Conservation (phyloP, 2,888 invertebrate species). For the Rhagophthalmus giganteus region DNA sequence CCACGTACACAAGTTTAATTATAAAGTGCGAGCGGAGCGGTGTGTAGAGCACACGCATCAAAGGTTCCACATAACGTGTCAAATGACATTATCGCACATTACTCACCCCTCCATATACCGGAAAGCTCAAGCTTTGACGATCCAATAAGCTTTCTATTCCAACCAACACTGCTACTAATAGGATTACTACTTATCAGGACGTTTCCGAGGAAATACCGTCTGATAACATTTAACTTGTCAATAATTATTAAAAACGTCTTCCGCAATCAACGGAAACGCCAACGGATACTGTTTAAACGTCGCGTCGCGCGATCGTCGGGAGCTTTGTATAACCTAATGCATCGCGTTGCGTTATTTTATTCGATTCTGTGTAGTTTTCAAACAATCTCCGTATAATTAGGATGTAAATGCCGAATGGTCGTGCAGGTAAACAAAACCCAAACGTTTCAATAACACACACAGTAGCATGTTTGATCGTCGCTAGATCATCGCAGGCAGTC, state of each 20-base stretch:
- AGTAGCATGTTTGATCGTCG: slow-evolving; percentile 33
- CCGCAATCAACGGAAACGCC: no score
- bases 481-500: slow-evolving; percentile 37
- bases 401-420: slow-evolving; percentile 28
- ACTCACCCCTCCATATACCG: slow-evolving; percentile 33
- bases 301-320: no score
- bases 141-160: slow-evolving; percentile 37
- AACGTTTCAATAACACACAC: slow-evolving; percentile 38
- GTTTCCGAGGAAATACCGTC: slow-evolving; percentile 18
- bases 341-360: slow-evolving; percentile 6
- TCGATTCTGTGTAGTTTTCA: slow-evolving; percentile 13
- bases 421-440: slow-evolving; percentile 36
- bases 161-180: slow-evolving; percentile 35
- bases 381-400: slow-evolving; percentile 29
- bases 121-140: slow-evolving; percentile 37
- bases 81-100: slow-evolving; percentile 41
- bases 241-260: no score
- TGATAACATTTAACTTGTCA: slow-evolving; percentile 16
- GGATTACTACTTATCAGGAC: slow-evolving; percentile 33
- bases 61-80: slow-evolving; percentile 40
- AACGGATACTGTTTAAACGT: no score
- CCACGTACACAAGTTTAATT: slow-evolving; percentile 49
- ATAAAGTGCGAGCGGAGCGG: slow-evolving; percentile 42
- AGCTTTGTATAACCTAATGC: background rate
- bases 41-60: slow-evolving; percentile 39